Conservation (phyloP, 2,797 vertebrate genomes). For the Sebastes itinus region DNA sequence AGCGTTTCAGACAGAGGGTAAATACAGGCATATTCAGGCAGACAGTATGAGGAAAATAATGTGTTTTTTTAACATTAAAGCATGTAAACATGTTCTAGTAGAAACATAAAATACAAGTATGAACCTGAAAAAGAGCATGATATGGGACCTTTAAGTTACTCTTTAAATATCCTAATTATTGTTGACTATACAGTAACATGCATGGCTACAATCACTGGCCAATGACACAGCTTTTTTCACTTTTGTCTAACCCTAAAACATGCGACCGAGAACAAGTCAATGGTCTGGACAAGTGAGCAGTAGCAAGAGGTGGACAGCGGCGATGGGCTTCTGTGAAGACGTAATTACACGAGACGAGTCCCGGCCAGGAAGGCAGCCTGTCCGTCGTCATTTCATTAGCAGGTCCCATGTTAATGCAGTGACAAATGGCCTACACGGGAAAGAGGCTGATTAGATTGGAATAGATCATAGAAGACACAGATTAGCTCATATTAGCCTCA, state of each 20-base stretch:
- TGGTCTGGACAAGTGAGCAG: background rate
- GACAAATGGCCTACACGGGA: slow-evolving; percentile 60
- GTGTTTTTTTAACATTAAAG: no score
- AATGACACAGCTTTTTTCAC: background rate
- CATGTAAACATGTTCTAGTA: no score
- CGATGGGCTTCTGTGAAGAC: background rate
- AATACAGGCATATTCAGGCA: no score
- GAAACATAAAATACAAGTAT: no score
- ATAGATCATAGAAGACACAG: slow-evolving; percentile 68
- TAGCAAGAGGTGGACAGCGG: background rate
- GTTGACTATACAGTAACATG: background rate
- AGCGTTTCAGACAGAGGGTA: no score
- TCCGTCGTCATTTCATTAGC: slow-evolving; percentile 66
- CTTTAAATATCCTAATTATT: background rate
- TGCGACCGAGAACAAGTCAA: background rate
- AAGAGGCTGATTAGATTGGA: slow-evolving; percentile 66
- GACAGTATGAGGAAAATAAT: no score
- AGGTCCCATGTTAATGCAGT: slow-evolving; percentile 61
- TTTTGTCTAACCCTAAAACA: background rate
- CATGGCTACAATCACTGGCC: no score
- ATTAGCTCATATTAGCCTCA: slow-evolving; percentile 73
- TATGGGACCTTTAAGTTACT: background rate
- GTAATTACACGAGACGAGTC: slow-evolving; percentile 38
- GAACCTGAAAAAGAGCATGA: no score
- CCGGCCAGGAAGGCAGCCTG: slow-evolving; percentile 37